Conservation (phyloP, 92 coral and sea anemone species). For the Palythoa heliodiscus region DNA sequence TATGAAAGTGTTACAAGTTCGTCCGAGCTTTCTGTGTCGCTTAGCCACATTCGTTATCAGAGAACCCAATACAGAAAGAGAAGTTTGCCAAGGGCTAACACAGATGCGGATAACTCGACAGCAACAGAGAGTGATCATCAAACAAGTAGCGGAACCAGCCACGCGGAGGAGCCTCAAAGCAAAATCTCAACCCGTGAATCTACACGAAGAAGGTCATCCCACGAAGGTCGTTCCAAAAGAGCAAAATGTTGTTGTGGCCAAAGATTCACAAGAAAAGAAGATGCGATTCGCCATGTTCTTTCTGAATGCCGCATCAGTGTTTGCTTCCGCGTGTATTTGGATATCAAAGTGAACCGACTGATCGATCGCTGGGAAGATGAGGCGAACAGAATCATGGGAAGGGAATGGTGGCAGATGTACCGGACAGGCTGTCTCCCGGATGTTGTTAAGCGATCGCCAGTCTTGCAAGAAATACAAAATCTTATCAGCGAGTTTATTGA, state of each 20-base stretch:
- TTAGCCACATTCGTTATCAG: constrained; percentile 29
- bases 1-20: constrained; percentile 13
- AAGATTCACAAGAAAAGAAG: constrained; percentile 54
- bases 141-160: constrained; percentile 11
- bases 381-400: constrained; percentile 55
- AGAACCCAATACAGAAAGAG: constrained; percentile 19
- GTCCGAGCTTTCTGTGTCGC: constrained; percentile 27
- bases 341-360: constrained; percentile 52
- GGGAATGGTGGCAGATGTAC: constrained; percentile 69
- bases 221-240: constrained; percentile 33
- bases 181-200: neutral
- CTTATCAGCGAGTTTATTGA: constrained; percentile 52
- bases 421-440: constrained; percentile 62
- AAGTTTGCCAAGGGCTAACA: neutral
- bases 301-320: constrained; percentile 58
- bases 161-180: neutral
- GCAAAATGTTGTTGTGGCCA: constrained; percentile 62
- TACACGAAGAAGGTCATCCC: neutral
- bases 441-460: constrained; percentile 47
- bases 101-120: neutral
- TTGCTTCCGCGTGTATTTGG: constrained; percentile 59
- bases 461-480: constrained; percentile 45
- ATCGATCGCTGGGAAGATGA: constrained; percentile 53
- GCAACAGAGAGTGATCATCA: constrained; percentile 4
- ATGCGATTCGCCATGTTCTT: constrained; percentile 55